Conservation (phyloP, 2,113 vertebrate genomes). For the Okapia johnstoni region DNA sequence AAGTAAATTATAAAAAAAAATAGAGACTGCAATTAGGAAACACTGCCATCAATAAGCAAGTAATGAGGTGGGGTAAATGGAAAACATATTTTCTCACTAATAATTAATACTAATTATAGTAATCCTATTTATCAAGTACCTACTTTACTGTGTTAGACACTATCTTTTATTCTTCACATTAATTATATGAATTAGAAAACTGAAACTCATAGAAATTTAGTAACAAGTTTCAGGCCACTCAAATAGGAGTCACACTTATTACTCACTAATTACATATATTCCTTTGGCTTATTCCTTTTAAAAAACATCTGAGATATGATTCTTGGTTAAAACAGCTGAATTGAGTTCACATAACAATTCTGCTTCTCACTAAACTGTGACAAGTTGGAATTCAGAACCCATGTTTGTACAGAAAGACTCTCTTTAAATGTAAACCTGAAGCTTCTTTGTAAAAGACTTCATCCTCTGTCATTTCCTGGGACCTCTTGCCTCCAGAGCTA, state of each 20-base stretch:
- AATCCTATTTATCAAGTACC: constrained; percentile 24
- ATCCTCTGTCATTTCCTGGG: neutral
- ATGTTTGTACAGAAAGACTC: neutral
- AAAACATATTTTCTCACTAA: constrained; percentile 38
- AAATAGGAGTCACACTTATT: neutral
- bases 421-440: neutral
- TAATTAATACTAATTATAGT: constrained; percentile 42
- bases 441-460: neutral
- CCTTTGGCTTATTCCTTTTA: neutral
- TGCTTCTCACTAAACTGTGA: neutral
- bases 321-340: neutral
- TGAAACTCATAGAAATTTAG: neutral
- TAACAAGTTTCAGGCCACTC: neutral
- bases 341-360: neutral
- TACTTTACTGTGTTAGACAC: constrained; percentile 20
- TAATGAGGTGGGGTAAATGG: constrained; percentile 28
- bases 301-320: neutral
- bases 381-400: neutral
- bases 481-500: neutral
- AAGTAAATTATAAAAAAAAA: constrained; percentile 1
- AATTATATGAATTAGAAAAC: constrained; percentile 33
- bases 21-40: constrained; percentile 10
- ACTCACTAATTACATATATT: neutral
- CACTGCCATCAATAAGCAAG: constrained; percentile 20
- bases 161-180: neutral